phyloP scores from a whole-genome alignment of 2,797 vertebrate genomes.

The Pelobates cultripes region DNA sequence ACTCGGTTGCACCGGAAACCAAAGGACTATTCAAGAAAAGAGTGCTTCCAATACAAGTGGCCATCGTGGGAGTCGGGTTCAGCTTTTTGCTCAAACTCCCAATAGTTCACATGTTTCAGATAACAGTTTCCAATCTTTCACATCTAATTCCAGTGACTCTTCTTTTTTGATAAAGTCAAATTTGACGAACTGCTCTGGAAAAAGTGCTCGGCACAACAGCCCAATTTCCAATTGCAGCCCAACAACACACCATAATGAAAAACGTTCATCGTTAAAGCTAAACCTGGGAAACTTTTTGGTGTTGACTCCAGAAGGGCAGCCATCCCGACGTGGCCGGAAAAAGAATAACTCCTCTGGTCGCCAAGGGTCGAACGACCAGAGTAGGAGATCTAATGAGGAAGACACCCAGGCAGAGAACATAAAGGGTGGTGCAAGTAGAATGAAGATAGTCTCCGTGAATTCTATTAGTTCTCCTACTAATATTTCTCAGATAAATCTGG shows the following conservation, averaged over 20 bases:
- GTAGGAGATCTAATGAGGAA: conserved; percentile 67
- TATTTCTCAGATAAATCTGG: conserved; percentile 79
- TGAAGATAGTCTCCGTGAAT: conserved; percentile 57
- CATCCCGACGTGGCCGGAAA: conserved; percentile 60
- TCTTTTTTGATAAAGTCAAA: conserved; percentile 61
- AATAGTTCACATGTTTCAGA: conserved; percentile 60
- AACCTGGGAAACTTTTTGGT: conserved; percentile 80
- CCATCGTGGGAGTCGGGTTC: conserved; percentile 75
- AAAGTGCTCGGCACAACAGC: conserved; percentile 65
- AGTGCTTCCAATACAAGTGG: conserved; percentile 50
- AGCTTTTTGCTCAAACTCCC: conserved; percentile 80
- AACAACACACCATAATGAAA: conserved; percentile 65
- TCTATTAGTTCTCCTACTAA: conserved; percentile 64
- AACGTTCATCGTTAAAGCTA: conserved; percentile 69
- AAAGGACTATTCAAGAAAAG: conserved; percentile 62
- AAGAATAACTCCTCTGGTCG: conserved; percentile 57
- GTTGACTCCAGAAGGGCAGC: conserved; percentile 59
- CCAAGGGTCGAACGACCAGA: conserved; percentile 64
- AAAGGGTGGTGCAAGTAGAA: conserved; percentile 63
- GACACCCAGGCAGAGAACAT: conserved; percentile 63
- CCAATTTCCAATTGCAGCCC: conserved; percentile 76
- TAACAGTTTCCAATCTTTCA: conserved; percentile 57
- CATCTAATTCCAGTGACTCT: conserved; percentile 49
- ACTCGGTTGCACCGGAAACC: conserved; percentile 54
- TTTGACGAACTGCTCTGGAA: conserved; percentile 57